Base-by-base conservation (phyloP, 1,140 invertebrate genomes). In the Aradophagus sp. region DNA sequence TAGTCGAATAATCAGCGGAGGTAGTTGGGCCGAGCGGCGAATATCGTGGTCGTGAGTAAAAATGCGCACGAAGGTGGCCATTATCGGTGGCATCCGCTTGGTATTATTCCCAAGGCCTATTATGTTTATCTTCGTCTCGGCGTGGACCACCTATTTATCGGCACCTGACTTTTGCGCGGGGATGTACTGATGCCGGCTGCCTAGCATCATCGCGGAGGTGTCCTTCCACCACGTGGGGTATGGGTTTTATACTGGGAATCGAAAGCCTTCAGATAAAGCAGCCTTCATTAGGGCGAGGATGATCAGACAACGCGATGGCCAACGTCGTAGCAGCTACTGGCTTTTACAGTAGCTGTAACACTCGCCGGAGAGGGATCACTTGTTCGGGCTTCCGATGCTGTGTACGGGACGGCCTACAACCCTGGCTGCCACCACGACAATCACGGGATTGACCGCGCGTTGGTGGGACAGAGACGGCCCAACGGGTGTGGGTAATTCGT, bases 201-300 rank as follows among this genome's bases (percentile, higher is more conserved):
- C 78, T 83, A 83, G 81, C 81, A 83, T 81, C 80, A 84, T 80
- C 80, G 76, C 72, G 79, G 78, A 84, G 83, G 83, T 84, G 82
- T 84, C 78, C 81, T 66, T 80, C 81, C 73, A 79, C 67, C 61
- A 81, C 78, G 77, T 80, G 78, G 81, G 83, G 82, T 83, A 83
- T 82, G 80, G 81, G 82, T 52, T 53, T 83, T 84, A 82, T 86
- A 86, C 84, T 84, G 77, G 77, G 84, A 86, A 86, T 84, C 83
- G 84, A 85, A 83, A 82, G 79, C 77, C 82, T 81, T 82, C 78
- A 85, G 84, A 86, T 86, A 85, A 86, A 86, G 75, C 83, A 84
- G 78, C 77, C 83, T 85, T 86, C 84, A 86, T 85, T 86, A 86
- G 83, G 78, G 76, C 83, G 80, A 81, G 83, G 82, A 84, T 85